Evolutionary conservation across 2,797 vertebrate genomes (phyloP).

Genomic region (Sternarchorhynchus goeldii): DNA sequence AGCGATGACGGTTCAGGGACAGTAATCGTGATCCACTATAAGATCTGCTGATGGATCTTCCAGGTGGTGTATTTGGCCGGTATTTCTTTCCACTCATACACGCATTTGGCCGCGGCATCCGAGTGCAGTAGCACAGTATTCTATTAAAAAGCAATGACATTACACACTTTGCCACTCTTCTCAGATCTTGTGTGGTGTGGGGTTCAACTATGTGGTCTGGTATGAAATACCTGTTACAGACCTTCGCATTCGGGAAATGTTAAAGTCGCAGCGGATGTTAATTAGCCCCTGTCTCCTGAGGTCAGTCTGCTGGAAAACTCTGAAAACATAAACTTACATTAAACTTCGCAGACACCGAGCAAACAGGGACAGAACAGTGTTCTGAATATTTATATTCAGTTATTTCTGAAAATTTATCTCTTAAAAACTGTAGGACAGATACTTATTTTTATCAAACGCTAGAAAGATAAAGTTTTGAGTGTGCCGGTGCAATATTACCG

Average conservation of each 20-base stretch:
- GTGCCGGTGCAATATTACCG: no score
- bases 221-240: constrained; percentile 33
- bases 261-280: constrained; percentile 37
- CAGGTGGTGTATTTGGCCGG: not conserved
- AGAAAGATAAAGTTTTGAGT: no score
- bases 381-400: not conserved
- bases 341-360: constrained; percentile 28
- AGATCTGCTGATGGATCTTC: no score
- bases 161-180: constrained; percentile 8
- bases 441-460: no score
- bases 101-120: constrained; percentile 8
- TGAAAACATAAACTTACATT: constrained; percentile 27
- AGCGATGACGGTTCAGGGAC: no score
- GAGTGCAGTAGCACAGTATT: constrained; percentile 15
- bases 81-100: constrained; percentile 28
- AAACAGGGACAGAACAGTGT: constrained; percentile 6
- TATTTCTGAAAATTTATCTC: no score
- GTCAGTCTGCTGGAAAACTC: constrained; percentile 15
- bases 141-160: constrained; percentile 21
- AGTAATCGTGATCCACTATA: no score
- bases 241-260: not conserved
- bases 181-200: constrained; percentile 3
- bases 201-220: constrained; percentile 23
- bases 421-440: no score
- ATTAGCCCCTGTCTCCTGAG: constrained; percentile 42